phyloP scores from a whole-genome alignment of 1,140 invertebrate genomes.

The Aphelinus certus region DNA sequence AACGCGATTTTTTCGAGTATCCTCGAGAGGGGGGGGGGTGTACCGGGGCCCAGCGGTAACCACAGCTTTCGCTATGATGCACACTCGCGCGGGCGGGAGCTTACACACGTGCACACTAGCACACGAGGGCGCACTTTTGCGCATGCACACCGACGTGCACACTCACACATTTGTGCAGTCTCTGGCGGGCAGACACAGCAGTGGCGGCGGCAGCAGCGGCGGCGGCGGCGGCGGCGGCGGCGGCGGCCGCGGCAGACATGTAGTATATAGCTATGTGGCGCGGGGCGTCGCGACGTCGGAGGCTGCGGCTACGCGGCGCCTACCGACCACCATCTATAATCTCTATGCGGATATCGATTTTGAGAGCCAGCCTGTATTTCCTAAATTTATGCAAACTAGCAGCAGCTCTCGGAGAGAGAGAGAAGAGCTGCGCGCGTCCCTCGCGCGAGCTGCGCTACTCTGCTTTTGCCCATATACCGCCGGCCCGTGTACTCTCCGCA shows the following conservation, averaged over 20 bases:
- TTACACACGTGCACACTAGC: too few relatives aligned
- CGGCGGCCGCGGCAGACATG: conserved; percentile 3
- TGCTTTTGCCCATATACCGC: conserved; percentile 17
- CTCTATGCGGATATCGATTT: conserved; percentile 68
- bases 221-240: not conserved
- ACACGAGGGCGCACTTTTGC: too few relatives aligned
- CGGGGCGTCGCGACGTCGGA: conserved; percentile 66
- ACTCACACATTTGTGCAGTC: conserved; percentile 34
- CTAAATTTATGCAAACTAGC: conserved; percentile 68
- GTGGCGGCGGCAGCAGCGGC: not conserved
- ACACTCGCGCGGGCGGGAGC: too few relatives aligned
- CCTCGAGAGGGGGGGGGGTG: too few relatives aligned
- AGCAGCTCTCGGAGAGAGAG: conserved; percentile 11
- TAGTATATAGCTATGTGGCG: conserved; percentile 51
- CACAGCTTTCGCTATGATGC: too few relatives aligned
- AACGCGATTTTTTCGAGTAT: too few relatives aligned
- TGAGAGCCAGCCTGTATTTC: conserved; percentile 62
- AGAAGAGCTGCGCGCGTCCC: not conserved
- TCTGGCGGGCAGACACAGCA: conserved; percentile 15
- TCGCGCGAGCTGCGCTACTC: too few relatives aligned
- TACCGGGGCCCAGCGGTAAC: too few relatives aligned
- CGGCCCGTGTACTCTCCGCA: conserved; percentile 14
- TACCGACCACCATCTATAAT: conserved; percentile 68
- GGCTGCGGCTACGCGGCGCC: conserved; percentile 67
- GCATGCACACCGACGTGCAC: conserved; percentile 39